Conservation (phyloP, 1,140 invertebrate genomes). For the Drosophila orena region DNA sequence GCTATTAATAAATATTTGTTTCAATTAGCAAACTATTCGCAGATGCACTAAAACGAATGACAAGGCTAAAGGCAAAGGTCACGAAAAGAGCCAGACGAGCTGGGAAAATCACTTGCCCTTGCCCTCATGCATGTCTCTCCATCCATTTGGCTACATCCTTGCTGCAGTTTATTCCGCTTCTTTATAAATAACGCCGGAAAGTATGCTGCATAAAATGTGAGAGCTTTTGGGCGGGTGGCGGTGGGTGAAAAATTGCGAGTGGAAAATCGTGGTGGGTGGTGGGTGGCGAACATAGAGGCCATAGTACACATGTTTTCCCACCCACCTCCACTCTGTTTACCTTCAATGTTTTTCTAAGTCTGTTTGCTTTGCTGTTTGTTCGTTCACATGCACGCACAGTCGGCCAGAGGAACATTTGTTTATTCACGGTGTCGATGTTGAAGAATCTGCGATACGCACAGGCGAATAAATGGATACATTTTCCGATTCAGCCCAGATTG, state of each 20-base stretch:
- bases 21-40: slow-evolving; percentile 40
- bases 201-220: slow-evolving; percentile 48
- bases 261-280: not conserved
- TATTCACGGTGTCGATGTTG: slow-evolving; percentile 19
- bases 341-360: slow-evolving; percentile 58
- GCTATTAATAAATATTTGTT: slow-evolving; percentile 58
- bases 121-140: slow-evolving; percentile 4
- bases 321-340: slow-evolving; percentile 40
- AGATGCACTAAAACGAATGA: slow-evolving; percentile 52
- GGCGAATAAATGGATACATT: slow-evolving; percentile 23
- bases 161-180: slow-evolving; percentile 43
- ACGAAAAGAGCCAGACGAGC: slow-evolving; percentile 13
- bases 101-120: slow-evolving; percentile 29
- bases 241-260: no score
- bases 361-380: slow-evolving; percentile 53
- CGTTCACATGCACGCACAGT: slow-evolving; percentile 2
- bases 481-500: slow-evolving; percentile 4
- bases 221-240: not conserved
- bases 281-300: slow-evolving; percentile 1
- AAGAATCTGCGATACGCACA: slow-evolving; percentile 14
- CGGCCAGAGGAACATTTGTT: slow-evolving; percentile 25
- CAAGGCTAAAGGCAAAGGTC: slow-evolving; percentile 65
- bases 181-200: slow-evolving; percentile 60
- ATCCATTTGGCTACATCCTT: slow-evolving; percentile 8
- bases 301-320: slow-evolving; percentile 30